phyloP scores from a whole-genome alignment of 2,888 invertebrate species.

The Parasteatoda lunata region DNA sequence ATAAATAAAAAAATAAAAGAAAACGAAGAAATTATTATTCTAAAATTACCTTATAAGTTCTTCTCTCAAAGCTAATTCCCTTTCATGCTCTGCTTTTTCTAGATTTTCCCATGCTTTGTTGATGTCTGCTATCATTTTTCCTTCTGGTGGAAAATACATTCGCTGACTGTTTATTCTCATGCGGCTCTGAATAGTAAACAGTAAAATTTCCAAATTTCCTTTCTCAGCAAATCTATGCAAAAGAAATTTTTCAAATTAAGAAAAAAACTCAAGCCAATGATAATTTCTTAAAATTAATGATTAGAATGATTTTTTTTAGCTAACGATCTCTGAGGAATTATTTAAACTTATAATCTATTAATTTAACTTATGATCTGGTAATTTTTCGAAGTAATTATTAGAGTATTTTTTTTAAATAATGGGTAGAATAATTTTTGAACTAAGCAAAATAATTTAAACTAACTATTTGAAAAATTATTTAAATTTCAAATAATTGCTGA shows the following conservation, averaged over 20 bases:
- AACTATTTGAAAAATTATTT: no score
- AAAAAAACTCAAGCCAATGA: no score
- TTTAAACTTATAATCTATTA: no score
- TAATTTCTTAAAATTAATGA: no score
- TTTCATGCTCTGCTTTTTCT: conserved; percentile 98
- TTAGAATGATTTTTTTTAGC: no score
- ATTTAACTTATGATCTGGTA: no score
- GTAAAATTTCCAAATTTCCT: conserved; percentile 96
- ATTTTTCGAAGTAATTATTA: no score
- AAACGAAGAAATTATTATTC: neutral
- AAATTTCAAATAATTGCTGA: no score
- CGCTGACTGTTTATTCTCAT: conserved; percentile 99
- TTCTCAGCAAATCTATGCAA: conserved; percentile 90
- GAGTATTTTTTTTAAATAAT: no score
- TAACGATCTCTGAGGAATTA: no score
- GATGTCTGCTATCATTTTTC: conserved; percentile 98
- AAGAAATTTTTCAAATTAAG: neutral
- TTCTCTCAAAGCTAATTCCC: conserved; percentile 96
- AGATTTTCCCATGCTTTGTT: conserved; percentile 99
- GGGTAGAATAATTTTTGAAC: no score
- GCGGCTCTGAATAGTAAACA: conserved; percentile 98
- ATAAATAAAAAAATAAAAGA: neutral
- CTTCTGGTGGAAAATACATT: conserved; percentile 96
- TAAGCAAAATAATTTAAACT: no score
- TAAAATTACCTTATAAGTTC: conserved; percentile 85